Conservation (phyloP, 2,113 vertebrate species). For the Nipponia nippon region DNA sequence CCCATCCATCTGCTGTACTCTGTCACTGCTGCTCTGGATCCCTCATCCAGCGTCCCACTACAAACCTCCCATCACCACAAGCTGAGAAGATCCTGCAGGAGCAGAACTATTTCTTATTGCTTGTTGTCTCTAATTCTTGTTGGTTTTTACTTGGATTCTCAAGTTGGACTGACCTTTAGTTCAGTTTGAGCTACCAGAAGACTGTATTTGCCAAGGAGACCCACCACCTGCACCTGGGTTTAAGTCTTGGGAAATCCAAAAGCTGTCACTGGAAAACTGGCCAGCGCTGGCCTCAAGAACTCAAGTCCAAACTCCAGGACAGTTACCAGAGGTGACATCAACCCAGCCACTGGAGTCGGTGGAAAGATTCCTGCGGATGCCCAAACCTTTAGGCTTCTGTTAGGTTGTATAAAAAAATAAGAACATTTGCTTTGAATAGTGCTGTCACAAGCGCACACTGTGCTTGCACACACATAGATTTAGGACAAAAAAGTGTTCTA, state of each 20-base stretch:
- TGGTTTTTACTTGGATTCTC: neutral
- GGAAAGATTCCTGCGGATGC: neutral
- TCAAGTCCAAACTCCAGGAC: neutral
- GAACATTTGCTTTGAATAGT: neutral
- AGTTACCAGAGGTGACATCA: neutral
- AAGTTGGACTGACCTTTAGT: neutral
- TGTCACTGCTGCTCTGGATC: neutral
- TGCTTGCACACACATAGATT: neutral
- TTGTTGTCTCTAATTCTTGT: neutral
- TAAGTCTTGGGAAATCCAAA: neutral
- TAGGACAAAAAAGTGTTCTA: neutral
- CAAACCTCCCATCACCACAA: neutral
- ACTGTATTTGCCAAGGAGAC: neutral
- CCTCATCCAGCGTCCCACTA: neutral
- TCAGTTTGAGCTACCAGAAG: neutral
- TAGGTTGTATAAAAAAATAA: neutral
- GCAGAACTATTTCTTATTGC: neutral
- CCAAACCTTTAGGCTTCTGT: neutral
- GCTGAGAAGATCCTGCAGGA: neutral
- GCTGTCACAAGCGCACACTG: neutral
- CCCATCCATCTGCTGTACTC: neutral
- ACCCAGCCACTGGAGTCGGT: neutral
- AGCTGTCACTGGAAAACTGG: neutral
- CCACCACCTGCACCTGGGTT: neutral
- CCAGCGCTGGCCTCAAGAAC: neutral